These are phyloP conservation scores for Felis chaus DNA, from an alignment of 2,113 vertebrate genomes.

Conservation along the genomic window DNA sequence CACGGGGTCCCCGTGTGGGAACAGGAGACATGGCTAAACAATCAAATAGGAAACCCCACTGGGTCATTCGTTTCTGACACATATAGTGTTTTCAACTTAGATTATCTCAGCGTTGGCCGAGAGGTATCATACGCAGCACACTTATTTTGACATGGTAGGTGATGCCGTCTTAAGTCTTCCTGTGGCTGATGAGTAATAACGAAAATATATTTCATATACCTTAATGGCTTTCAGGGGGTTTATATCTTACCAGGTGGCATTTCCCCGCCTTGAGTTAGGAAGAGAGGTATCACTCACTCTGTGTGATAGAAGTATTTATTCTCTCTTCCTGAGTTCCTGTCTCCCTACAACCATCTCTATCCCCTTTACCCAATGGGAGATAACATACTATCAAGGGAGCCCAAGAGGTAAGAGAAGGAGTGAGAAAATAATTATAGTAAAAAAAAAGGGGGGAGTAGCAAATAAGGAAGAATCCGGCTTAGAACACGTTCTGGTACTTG, in stretches of 20 bases:
- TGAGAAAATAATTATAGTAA: neutral
- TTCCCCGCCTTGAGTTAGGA: neutral
- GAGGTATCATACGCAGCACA: neutral
- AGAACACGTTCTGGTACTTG: neutral
- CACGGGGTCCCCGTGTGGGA: neutral
- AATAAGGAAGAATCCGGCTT: neutral
- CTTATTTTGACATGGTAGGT: neutral
- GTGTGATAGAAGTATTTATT: neutral
- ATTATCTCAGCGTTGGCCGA: neutral
- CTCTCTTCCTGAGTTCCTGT: neutral
- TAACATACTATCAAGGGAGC: neutral
- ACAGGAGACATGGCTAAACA: accelerated
- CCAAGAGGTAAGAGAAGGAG: neutral
- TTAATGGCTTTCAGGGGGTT: neutral
- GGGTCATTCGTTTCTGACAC: neutral
- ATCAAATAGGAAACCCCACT: neutral
- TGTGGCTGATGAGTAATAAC: neutral
- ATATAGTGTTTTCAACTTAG: neutral
- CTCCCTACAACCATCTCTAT: neutral
- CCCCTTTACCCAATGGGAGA: neutral
- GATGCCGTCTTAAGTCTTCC: neutral
- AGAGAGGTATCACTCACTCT: neutral
- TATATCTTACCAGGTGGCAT: neutral
- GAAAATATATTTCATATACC: neutral
- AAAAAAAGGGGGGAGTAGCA: neutral